phyloP scores from a whole-genome alignment of 2,888 invertebrate species.

The Diplazon laetatorius region DNA sequence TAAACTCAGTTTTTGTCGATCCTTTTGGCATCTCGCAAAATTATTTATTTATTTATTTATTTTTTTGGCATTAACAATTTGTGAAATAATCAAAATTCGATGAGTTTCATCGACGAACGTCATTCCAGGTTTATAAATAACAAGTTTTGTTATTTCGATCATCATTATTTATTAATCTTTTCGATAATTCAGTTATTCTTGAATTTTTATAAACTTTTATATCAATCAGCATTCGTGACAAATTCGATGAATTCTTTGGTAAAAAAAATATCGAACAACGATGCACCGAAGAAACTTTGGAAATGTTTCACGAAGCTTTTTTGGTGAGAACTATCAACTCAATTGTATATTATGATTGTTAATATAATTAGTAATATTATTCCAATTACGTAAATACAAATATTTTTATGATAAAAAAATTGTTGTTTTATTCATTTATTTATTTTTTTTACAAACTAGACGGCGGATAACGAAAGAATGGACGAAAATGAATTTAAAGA shows the following conservation, averaged over 20 bases:
- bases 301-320: conserved; percentile 71
- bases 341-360: too few relatives aligned
- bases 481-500: conserved; percentile 67
- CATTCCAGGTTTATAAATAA: conserved; percentile 35
- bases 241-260: conserved; percentile 68
- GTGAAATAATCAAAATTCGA: conserved; percentile 22
- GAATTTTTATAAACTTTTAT: too few relatives aligned
- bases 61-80: neutral
- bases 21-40: conserved; percentile 37
- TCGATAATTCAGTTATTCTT: conserved; percentile 22
- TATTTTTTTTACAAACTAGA: conserved; percentile 60
- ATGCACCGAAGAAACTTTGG: conserved; percentile 72
- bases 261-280: conserved; percentile 71
- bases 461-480: conserved; percentile 67
- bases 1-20: neutral
- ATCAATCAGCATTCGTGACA: conserved; percentile 65
- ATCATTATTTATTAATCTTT: neutral
- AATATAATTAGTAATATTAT: too few relatives aligned
- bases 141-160: neutral
- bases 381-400: too few relatives aligned
- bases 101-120: conserved; percentile 44
- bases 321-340: conserved; percentile 69
- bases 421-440: conserved; percentile 11
- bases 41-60: conserved; percentile 38
- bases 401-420: neutral